phyloP scores from a whole-genome alignment of 2,113 vertebrate species.

The Pterocles gutturalis region DNA sequence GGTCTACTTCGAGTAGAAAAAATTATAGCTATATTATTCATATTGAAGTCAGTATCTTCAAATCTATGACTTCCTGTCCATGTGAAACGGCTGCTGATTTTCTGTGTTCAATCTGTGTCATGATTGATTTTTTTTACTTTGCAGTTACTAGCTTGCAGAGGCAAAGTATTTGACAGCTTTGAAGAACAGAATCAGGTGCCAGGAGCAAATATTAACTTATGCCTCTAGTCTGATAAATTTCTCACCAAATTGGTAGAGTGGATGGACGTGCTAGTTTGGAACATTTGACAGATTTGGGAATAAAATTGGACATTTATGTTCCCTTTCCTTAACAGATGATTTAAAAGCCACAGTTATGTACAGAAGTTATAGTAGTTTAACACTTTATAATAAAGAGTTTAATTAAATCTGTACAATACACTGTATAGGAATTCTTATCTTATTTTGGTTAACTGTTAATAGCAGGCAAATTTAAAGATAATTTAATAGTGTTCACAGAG shows the following conservation, averaged over 20 bases:
- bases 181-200: neutral
- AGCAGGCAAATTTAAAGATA: neutral
- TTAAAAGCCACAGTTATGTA: neutral
- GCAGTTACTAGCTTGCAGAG: neutral
- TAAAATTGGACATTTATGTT: neutral
- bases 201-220: neutral
- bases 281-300: neutral
- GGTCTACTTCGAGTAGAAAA: neutral
- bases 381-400: neutral
- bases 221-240: neutral
- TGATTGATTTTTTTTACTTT: neutral
- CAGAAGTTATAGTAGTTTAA: neutral
- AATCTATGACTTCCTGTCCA: neutral
- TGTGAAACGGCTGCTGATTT: neutral
- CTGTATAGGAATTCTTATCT: neutral
- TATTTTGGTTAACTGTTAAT: neutral
- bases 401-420: neutral
- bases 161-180: neutral
- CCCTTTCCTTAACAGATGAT: neutral
- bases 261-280: neutral
- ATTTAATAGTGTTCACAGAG: neutral
- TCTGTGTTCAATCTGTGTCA: neutral
- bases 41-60: neutral
- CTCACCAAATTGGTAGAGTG: neutral
- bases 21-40: neutral